Base-by-base conservation (phyloP, 2,113 vertebrate species). In the Neotragus moschatus region DNA sequence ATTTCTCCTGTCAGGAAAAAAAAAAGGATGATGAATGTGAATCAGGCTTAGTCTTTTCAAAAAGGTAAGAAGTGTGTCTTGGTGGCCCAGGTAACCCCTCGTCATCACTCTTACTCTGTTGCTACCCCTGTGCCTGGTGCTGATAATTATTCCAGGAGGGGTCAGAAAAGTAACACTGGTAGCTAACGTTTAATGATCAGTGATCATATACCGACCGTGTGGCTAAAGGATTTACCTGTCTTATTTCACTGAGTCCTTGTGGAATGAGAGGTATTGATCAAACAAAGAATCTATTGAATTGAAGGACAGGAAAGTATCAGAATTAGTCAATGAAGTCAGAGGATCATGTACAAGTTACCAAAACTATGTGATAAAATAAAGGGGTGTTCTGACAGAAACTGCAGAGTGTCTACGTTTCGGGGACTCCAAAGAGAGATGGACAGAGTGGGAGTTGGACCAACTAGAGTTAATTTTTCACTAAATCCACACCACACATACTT, bases 11-110 rank as follows among this genome's bases (percentile, higher is more conserved):
- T 63, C 86, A 92, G n/a, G 7, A 86, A 89, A 90, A 86, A 94
- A 91, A 70, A 75, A 66, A 88, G 23, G 47, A 91, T 93, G 53
- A 93, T 84, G 28, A 91, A 87, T 96, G 70, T 53, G 55, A 96
- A 55, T 81, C 36, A 90, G 45, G 16, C 17, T 66, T 93, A 51
- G 39, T 61, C 45, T 86, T 79, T 86, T 91, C 61, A n/a, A 53
- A 88, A 92, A 85, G 49, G 45, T 47, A 39, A 39, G 26, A 92
- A 36, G 21, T 56, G 2, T 51, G 25, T 77, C 13, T n/a, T 53
- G 58, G 84, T 85, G 25, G 61, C 86, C 86, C 49, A 33, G 39
- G 39, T 12, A 60, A 39, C 47, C 49, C n/a, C 36, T 88, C 19
- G 4, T n/a, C 25, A 77, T 77, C 28, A 51, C 53, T 79, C 49